Percentiles rank a stretch among this genome's conserved stretches.
Evolutionary conservation across 2,797 vertebrate species (phyloP).

Genomic region (Poecilia velifera): DNA sequence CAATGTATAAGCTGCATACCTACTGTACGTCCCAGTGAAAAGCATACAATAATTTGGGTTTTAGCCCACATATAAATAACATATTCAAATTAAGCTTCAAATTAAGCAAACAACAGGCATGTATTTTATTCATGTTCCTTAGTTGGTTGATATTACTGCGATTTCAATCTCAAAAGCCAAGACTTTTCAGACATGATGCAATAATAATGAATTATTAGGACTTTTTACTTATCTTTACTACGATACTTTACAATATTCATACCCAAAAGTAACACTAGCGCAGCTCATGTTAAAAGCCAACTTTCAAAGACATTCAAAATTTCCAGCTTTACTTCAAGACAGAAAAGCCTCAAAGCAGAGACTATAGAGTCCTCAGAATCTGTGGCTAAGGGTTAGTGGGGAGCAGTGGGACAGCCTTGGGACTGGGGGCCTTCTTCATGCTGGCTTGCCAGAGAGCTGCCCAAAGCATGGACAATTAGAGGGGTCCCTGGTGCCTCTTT

Average conservation of each 20-base stretch:
- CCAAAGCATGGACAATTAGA: slow-evolving; percentile 85
- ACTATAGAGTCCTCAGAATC: slow-evolving; percentile 70
- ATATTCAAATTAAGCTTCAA: background rate
- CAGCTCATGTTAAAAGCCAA: slow-evolving; percentile 61
- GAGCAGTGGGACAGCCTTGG: slow-evolving; percentile 75
- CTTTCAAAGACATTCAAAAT: slow-evolving; percentile 68
- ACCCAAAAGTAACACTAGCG: slow-evolving; percentile 56
- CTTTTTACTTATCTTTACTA: background rate
- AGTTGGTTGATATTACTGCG: background rate
- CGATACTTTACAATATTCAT: background rate
- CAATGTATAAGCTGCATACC: background rate
- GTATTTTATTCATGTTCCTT: background rate
- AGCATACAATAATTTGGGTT: background rate
- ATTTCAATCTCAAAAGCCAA: background rate
- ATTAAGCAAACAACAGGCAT: background rate
- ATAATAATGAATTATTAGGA: background rate
- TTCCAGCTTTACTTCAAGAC: slow-evolving; percentile 50
- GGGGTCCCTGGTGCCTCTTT: slow-evolving; percentile 85
- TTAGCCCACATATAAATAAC: background rate
- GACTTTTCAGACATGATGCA: background rate
- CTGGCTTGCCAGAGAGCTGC: slow-evolving; percentile 81
- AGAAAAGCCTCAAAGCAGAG: slow-evolving; percentile 77
- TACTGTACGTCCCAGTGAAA: background rate
- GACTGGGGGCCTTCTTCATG: slow-evolving; percentile 78
- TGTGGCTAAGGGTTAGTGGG: slow-evolving; percentile 66